phyloP scores from a whole-genome alignment of 1,140 invertebrate species.

The Zaprionus tsacasi region DNA sequence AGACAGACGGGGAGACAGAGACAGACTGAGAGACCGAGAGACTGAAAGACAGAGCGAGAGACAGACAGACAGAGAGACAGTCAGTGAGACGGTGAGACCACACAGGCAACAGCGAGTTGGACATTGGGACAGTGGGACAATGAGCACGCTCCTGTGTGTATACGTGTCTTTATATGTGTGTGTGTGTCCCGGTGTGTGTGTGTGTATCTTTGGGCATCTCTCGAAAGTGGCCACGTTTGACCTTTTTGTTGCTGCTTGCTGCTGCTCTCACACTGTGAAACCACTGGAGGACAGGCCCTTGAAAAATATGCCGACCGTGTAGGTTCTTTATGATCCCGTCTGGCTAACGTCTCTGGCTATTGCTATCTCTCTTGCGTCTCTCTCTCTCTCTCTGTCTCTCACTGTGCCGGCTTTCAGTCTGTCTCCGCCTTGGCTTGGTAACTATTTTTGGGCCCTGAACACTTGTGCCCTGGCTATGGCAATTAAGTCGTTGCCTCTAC shows the following conservation, averaged over 20 bases:
- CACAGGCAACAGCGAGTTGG: slow-evolving; percentile 36
- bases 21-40: not conserved
- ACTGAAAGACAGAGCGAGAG: not conserved
- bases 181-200: slow-evolving; percentile 23
- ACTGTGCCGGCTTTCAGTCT: not conserved
- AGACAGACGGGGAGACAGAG: not conserved
- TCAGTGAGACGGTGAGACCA: slow-evolving; percentile 35
- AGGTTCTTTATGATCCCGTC: slow-evolving; percentile 66
- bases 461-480: slow-evolving; percentile 45
- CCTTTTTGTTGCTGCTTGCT: slow-evolving; percentile 35
- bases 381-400: slow-evolving; percentile 15
- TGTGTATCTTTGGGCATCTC: slow-evolving; percentile 27
- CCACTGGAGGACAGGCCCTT: slow-evolving; percentile 42
- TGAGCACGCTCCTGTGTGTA: slow-evolving; percentile 32
- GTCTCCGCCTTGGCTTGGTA: slow-evolving; percentile 34
- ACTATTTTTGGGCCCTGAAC: slow-evolving; percentile 50
- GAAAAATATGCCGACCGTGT: slow-evolving; percentile 53
- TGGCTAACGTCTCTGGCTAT: slow-evolving; percentile 18
- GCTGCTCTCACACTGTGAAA: slow-evolving; percentile 41
- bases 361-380: not conserved
- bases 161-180: not conserved
- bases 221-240: slow-evolving; percentile 56
- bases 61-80: not conserved
- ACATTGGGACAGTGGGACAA: slow-evolving; percentile 41
- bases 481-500: slow-evolving; percentile 52